Conservation (phyloP, 2,797 vertebrate genomes). For the Pseudochromis fuscus region DNA sequence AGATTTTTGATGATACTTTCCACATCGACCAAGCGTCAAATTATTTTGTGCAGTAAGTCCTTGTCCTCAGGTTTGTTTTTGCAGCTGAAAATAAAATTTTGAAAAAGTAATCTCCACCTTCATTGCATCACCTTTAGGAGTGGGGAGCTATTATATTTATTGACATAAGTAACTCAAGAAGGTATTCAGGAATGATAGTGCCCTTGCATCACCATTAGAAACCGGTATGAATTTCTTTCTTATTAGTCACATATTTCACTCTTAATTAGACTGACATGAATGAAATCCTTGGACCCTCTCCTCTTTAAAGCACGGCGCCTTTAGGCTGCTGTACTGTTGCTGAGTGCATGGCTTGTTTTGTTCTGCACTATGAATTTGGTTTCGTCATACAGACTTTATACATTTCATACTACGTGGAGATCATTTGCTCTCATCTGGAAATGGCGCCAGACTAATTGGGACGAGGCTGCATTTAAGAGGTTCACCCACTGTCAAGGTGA, state of each 20-base stretch:
- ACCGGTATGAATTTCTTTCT: conserved; percentile 32
- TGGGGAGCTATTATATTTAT: conserved; percentile 8
- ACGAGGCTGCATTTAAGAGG: conserved; percentile 48
- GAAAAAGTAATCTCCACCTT: too few relatives aligned
- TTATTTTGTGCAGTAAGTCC: not conserved
- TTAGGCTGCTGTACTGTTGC: not conserved
- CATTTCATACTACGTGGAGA: conserved; percentile 2
- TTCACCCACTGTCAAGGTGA: conserved; percentile 72
- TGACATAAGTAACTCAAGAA: conserved; percentile 13
- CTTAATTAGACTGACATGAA: conserved; percentile 49
- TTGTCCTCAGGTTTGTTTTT: not conserved
- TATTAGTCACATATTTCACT: conserved; percentile 42
- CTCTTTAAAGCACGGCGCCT: conserved; percentile 49
- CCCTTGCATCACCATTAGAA: conserved; percentile 46
- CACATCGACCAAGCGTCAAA: not conserved
- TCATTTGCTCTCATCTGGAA: conserved; percentile 34
- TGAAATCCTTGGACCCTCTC: conserved; percentile 27
- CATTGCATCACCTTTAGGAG: conserved; percentile 25
- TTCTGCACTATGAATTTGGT: conserved; percentile 2
- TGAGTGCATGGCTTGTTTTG: not conserved
- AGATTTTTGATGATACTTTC: not conserved
- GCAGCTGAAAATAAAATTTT: too few relatives aligned
- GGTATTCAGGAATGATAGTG: conserved; percentile 20
- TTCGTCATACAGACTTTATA: conserved; percentile 18
- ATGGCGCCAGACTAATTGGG: conserved; percentile 26